Evolutionary conservation across 2,113 vertebrate species (phyloP), one percentile per base, ranked within the genome.

Genomic region (Ophiodon elongatus): DNA sequence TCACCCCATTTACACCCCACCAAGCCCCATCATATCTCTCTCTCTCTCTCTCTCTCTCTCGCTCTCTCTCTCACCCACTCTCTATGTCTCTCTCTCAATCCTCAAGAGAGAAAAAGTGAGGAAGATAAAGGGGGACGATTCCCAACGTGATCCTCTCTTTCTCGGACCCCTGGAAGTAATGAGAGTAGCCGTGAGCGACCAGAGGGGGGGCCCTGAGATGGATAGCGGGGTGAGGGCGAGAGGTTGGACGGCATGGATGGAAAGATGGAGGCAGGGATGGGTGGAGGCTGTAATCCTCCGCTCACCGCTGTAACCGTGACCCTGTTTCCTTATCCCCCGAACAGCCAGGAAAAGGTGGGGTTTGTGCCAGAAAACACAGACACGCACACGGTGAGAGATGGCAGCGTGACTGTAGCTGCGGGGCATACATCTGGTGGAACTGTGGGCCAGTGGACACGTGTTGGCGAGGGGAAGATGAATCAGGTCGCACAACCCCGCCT

Each of bases 391-490:
- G 83, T 77, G 88, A 89, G 87, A 79, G 85, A 91, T 87, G 88
- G 89, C 88, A 81, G 84, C 11, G 73, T 0, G n/a, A 68, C 69
- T 79, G 60, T 78, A 79, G 93, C 93, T 84, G 83, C 83, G 35
- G 91, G 93, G 90, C 91, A 86, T 89, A 90, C 92, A 93, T 94
- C 92, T 94, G 93, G 85, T 89, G 80, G 91, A 94, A 89, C 88
- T 54, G 79, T 66, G 82, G 83, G 85, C 87, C 83, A 84, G 81
- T 29, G 76, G 91, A 91, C 85, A 89, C 80, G 69, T 84, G 86
- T 90, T 87, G 72, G 85, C 45, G 41, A 87, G 81, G 79, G 87
- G 90, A 91, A 92, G 91, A 93, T 89, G 83, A 92, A 93, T 93
- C 88, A 85, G 92, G 90, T 91, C 85, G 84, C 85, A 83, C 88